A percentile compares a stretch with the other conserved stretches of the same genome.
These are phyloP conservation scores for Heliconius ismenius DNA, from an alignment of 2,888 invertebrate genomes.

Conservation along the genomic window DNA sequence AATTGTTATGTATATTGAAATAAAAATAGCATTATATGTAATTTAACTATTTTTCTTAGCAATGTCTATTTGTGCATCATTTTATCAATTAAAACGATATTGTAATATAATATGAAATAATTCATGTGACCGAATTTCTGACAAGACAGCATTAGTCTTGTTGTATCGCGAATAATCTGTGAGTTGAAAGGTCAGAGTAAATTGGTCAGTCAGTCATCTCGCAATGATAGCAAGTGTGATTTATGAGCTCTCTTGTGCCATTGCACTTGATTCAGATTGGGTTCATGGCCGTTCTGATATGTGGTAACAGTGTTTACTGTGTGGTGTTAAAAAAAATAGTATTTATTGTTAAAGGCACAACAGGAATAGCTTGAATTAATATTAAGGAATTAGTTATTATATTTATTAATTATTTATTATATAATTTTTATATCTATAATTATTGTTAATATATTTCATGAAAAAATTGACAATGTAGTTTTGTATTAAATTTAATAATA, in stretches of 20 bases:
- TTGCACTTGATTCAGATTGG: constrained; percentile 74
- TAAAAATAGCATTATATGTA: not conserved
- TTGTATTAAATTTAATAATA: not conserved
- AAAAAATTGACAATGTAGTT: not conserved
- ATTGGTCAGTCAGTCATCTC: constrained; percentile 63
- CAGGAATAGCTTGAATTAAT: not conserved
- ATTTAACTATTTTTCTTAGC: not conserved
- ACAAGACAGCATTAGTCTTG: constrained; percentile 38
- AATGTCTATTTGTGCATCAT: not conserved
- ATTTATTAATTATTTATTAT: too few species aligned
- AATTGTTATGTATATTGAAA: not conserved
- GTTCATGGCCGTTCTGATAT: constrained; percentile 67
- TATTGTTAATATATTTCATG: too few species aligned
- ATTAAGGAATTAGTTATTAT: not conserved
- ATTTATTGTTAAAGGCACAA: not conserved
- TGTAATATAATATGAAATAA: constrained; percentile 18
- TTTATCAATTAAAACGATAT: not conserved
- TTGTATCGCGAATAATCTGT: constrained; percentile 42
- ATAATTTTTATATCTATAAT: not conserved
- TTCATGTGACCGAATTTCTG: constrained; percentile 27
- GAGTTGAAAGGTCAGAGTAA: constrained; percentile 56
- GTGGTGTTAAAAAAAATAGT: not conserved
- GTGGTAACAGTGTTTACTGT: constrained; percentile 12
- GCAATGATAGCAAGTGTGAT: constrained; percentile 71
- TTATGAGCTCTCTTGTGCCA: constrained; percentile 73